phyloP scores from a whole-genome alignment of 2,797 vertebrate genomes.

The Clarias platycephalus region DNA sequence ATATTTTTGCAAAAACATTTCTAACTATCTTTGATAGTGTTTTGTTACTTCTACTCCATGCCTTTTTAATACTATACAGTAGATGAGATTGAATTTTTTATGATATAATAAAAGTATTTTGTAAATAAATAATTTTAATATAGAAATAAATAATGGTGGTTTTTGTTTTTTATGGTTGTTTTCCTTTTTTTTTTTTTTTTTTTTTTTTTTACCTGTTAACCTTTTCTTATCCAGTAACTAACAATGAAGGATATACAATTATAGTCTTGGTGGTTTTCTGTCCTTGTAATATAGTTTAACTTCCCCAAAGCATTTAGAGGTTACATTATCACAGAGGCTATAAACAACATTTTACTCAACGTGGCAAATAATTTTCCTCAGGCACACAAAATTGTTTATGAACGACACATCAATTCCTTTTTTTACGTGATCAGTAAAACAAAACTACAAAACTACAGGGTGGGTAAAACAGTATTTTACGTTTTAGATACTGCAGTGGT shows the following conservation, averaged over 20 bases:
- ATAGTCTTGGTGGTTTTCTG: constrained; percentile 5
- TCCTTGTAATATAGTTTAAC: no score
- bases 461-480: no score
- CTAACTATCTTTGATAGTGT: no score
- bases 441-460: no score
- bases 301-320: not conserved
- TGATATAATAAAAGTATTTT: not conserved
- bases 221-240: not conserved
- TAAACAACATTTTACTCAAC: not conserved
- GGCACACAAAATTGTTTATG: no score
- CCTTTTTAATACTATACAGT: not conserved
- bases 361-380: no score
- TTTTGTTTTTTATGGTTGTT: not conserved
- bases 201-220: not conserved
- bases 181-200: no score
- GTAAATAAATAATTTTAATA: not conserved
- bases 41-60: not conserved
- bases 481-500: no score
- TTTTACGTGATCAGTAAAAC: no score
- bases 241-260: not conserved
- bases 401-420: no score
- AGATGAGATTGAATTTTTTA: not conserved
- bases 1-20: not conserved
- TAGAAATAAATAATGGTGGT: not conserved
- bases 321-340: not conserved